Evolutionary conservation across 37 sponge, comb jelly and placozoan genomes (phyloP), one percentile per base, ranked within the genome.

Genomic region (Lycopodina hypogea): DNA sequence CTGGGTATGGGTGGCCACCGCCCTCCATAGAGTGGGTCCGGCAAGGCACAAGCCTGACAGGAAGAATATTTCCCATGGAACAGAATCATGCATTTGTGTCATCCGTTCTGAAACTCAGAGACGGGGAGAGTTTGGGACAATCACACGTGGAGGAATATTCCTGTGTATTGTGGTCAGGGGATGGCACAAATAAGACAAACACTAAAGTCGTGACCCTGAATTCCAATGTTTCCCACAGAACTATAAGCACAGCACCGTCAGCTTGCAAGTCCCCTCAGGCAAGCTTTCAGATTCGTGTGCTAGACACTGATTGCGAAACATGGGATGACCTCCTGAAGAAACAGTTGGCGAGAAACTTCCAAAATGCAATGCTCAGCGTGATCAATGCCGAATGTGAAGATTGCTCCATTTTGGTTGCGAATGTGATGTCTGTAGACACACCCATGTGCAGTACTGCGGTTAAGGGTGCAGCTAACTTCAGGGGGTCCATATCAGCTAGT

Each of bases 21-120:
- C 85, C 85, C 26, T 29, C 42, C 2, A 53, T 84, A 3, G 22
- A 78, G 18, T 84, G 85, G 85, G 14, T 42, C 6, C 35, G 45
- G 58, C 3, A 80, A 9, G 53, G 57, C 3, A 29, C n/a, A 2
- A 2, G 42, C 36, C 74, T 42, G 6, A 55, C 33, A 30, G 55
- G 74, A 29, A 29, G 74, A 23, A 70, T 70, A n/a, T 45, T 9
- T 45, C 8, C 48, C 4, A 12, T 9, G 9, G 48, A 9, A 9
- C 48, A 45, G 48, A 65, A 33, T 33, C 66, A 30, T 3, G 75
- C 35, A 34, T 14, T 59, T 18, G 60, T 57, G 21, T 75, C 76
- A 33, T 42, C 77, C 0, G 39, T 17, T 8, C 45, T 77, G 45
- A 62, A 1, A 65, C 19, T n/a, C 1, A 53, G 15, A 22, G 22